These are phyloP conservation scores for Drosophila falleni DNA, from an alignment of 2,888 invertebrate genomes.

Conservation along the genomic window DNA sequence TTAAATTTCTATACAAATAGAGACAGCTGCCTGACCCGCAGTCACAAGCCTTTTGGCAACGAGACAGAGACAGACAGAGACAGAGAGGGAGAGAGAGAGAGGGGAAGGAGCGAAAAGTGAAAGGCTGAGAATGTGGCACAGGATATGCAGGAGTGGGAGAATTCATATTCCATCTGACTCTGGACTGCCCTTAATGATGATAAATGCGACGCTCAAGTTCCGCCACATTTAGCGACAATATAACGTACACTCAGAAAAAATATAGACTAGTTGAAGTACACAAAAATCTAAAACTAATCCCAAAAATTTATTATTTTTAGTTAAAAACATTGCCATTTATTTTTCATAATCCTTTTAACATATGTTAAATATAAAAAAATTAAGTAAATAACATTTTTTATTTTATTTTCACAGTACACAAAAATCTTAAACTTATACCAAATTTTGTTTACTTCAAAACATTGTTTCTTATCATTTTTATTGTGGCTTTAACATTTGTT, in stretches of 20 bases:
- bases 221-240: conserved; percentile 77
- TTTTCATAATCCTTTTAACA: too few relatives aligned
- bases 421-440: too few relatives aligned
- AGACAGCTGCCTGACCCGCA: conserved; percentile 64
- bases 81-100: neutral
- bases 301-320: too few relatives aligned
- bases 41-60: conserved; percentile 62
- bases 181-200: conserved; percentile 76
- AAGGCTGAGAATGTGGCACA: conserved; percentile 41
- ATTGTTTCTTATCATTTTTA: too few relatives aligned
- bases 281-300: too few relatives aligned
- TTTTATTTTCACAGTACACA: too few relatives aligned
- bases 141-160: neutral
- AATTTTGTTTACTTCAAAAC: too few relatives aligned
- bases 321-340: too few relatives aligned
- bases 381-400: too few relatives aligned
- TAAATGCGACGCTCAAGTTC: conserved; percentile 76
- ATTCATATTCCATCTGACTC: conserved; percentile 9
- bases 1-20: conserved; percentile 78
- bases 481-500: too few relatives aligned
- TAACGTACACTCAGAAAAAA: neutral
- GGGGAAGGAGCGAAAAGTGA: neutral
- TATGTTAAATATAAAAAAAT: too few relatives aligned
- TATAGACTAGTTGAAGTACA: too few relatives aligned
- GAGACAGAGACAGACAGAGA: neutral